A percentile compares a stretch with the other conserved stretches of the same genome.
These are phyloP conservation scores for Pogonomyrmex californicus DNA, from an alignment of 1,140 invertebrate genomes.

Conservation along the genomic window DNA sequence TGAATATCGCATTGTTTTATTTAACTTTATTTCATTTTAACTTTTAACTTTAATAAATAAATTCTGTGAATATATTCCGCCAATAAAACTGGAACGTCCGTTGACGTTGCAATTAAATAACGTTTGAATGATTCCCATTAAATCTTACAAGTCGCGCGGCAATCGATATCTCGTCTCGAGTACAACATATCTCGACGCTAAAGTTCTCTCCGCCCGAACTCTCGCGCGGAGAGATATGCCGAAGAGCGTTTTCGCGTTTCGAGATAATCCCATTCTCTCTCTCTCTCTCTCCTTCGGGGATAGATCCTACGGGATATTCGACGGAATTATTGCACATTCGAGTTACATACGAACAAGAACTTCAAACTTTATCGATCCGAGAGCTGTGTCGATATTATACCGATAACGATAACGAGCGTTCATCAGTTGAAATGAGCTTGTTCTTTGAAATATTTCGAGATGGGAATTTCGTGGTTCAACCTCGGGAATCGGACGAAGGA, in stretches of 20 bases:
- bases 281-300: conserved; percentile 63
- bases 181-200: conserved; percentile 16
- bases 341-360: conserved; percentile 45
- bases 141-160: conserved; percentile 2
- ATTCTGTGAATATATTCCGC: neutral
- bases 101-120: neutral
- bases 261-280: conserved; percentile 79
- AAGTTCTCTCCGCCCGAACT: conserved; percentile 50
- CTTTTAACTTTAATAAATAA: neutral
- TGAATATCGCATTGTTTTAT: neutral
- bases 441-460: conserved; percentile 4
- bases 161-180: conserved; percentile 27
- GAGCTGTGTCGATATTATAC: conserved; percentile 15
- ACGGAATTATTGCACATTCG: conserved; percentile 78
- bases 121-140: neutral
- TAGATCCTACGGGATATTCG: conserved; percentile 75
- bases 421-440: conserved; percentile 24
- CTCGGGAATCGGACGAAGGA: neutral
- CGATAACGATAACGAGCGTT: conserved; percentile 26
- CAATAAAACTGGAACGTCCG: neutral
- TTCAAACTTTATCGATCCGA: conserved; percentile 65
- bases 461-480: conserved; percentile 1
- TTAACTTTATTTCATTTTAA: too few species aligned
- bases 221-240: conserved; percentile 80
- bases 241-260: conserved; percentile 86